A percentile compares a stretch with the other conserved stretches of the same genome.
Conservation (phyloP, 2,888 invertebrate genomes). For the Athrips mouffetella region DNA sequence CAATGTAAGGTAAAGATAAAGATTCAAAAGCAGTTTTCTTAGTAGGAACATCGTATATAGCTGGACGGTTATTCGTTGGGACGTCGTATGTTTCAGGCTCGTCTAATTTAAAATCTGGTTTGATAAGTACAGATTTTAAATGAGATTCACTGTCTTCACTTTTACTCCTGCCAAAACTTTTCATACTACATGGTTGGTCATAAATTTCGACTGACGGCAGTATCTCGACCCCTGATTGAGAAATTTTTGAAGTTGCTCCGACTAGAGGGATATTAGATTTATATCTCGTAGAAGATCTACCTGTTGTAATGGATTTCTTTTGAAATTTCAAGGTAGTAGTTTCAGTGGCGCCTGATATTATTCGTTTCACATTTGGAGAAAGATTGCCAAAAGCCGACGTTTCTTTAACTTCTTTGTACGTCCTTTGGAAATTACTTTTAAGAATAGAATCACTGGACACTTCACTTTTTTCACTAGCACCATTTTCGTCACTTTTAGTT, state of each 20-base stretch:
- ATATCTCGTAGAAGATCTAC: constrained; percentile 56
- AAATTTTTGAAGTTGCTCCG: constrained; percentile 73
- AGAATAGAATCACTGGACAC: constrained; percentile 49
- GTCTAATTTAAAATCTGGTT: constrained; percentile 60
- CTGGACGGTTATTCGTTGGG: constrained; percentile 65
- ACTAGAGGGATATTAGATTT: constrained; percentile 71
- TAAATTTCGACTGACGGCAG: constrained; percentile 69
- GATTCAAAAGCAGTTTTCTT: constrained; percentile 69
- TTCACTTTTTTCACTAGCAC: constrained; percentile 51
- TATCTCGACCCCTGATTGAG: constrained; percentile 70
- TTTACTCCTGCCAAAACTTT: constrained; percentile 39
- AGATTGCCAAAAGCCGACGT: constrained; percentile 71
- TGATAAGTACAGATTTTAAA: constrained; percentile 35
- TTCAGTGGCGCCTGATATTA: constrained; percentile 76
- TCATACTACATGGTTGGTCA: constrained; percentile 55
- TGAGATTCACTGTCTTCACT: constrained; percentile 42
- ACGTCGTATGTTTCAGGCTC: constrained; percentile 64
- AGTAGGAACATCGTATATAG: constrained; percentile 69
- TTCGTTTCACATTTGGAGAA: constrained; percentile 80
- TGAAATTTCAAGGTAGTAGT: constrained; percentile 63
- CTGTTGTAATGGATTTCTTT: constrained; percentile 53
- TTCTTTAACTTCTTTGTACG: constrained; percentile 56
- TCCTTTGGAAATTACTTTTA: constrained; percentile 54
- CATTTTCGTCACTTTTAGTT: constrained; percentile 67
- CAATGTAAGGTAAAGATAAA: constrained; percentile 66